Conservation (phyloP, 2,797 vertebrate species). For the Chrosomus eos region DNA sequence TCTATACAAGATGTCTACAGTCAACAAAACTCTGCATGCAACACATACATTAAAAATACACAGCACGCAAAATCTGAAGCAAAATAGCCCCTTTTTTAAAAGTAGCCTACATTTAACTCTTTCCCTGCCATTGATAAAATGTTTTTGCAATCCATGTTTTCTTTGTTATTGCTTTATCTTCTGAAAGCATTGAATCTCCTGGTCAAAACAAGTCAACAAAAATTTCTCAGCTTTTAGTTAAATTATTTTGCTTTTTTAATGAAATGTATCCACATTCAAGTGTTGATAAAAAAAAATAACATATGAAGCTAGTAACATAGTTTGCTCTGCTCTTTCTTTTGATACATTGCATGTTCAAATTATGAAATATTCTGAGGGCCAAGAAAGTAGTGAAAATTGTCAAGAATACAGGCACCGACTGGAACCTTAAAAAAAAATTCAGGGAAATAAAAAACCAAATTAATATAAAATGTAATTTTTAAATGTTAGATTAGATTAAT, state of each 20-base stretch:
- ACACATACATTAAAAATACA: background rate
- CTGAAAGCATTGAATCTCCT: background rate
- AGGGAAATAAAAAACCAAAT: too few relatives aligned
- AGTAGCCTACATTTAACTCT: background rate
- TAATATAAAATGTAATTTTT: too few relatives aligned
- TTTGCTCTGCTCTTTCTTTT: background rate
- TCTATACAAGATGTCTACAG: background rate
- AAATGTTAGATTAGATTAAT: too few relatives aligned
- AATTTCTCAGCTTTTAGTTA: background rate
- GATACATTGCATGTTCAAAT: background rate
- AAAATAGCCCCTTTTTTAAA: background rate
- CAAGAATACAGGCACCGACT: too few relatives aligned
- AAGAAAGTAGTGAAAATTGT: too few relatives aligned
- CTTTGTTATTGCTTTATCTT: background rate
- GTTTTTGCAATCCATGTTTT: background rate
- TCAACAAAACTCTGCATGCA: background rate
- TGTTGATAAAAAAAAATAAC: too few relatives aligned
- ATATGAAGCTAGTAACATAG: too few relatives aligned
- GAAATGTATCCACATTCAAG: too few relatives aligned
- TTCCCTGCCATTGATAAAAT: background rate
- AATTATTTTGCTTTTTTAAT: background rate
- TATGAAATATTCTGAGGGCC: background rate
- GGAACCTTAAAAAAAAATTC: too few relatives aligned
- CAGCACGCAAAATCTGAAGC: background rate
- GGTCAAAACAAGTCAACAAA: background rate